Conservation (phyloP, 2,888 invertebrate species). For the Microplitis deprimator region DNA sequence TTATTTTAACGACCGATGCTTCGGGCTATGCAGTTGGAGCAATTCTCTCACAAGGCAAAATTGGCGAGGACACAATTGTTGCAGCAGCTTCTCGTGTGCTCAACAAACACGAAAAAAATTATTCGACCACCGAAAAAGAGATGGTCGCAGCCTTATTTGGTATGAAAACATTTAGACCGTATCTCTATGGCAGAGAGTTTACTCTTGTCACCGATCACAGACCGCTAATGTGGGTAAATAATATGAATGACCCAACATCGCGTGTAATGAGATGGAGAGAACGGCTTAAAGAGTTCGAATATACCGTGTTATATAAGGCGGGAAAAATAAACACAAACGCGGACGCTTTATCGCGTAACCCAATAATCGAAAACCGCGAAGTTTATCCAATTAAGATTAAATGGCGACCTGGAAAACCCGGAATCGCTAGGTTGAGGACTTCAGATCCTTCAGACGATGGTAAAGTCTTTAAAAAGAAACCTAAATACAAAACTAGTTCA, state of each 20-base stretch:
- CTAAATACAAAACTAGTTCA: not conserved
- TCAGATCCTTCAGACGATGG: not conserved
- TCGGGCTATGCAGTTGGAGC: slow-evolving; percentile 46
- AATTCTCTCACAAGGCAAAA: slow-evolving; percentile 59
- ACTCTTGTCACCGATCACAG: slow-evolving; percentile 23
- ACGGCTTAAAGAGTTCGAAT: slow-evolving; percentile 56
- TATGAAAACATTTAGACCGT: slow-evolving; percentile 21
- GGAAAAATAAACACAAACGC: slow-evolving; percentile 34
- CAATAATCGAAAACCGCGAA: not conserved
- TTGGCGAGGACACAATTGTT: slow-evolving; percentile 60
- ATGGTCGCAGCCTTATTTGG: slow-evolving; percentile 15
- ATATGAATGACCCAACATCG: slow-evolving; percentile 53
- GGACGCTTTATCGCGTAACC: slow-evolving; percentile 34
- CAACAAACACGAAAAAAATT: slow-evolving; percentile 56
- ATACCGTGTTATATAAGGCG: slow-evolving; percentile 32
- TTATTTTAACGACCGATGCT: not conserved
- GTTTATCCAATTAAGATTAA: slow-evolving; percentile 20
- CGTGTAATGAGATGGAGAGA: slow-evolving; percentile 55
- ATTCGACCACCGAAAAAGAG: slow-evolving; percentile 39
- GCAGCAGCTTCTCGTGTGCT: slow-evolving; percentile 58
- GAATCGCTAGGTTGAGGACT: slow-evolving; percentile 24
- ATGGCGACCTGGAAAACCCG: slow-evolving; percentile 33
- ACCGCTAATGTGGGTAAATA: slow-evolving; percentile 24
- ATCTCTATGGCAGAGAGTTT: slow-evolving; percentile 23
- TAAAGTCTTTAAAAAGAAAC: not conserved